Percentiles rank a stretch among this genome's conserved stretches.
These are phyloP conservation scores for Pediacus dermestoides DNA, from an alignment of 2,888 invertebrate genomes.

Conservation along the genomic window DNA sequence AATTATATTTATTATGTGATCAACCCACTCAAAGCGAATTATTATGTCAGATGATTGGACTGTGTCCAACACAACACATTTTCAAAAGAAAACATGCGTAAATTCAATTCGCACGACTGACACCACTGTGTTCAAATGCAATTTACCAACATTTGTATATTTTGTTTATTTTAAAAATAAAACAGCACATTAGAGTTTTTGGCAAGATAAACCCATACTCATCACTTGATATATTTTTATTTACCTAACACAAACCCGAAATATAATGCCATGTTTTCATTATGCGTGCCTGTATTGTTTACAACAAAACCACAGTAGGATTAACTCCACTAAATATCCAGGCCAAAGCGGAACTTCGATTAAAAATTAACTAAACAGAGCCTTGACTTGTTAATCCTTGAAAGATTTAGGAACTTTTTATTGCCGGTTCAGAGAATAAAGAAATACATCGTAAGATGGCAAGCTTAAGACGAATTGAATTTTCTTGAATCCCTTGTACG, in stretches of 20 bases:
- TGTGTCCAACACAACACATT: conserved; percentile 1
- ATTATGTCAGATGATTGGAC: conserved; percentile 6
- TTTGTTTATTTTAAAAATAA: conserved; percentile 26
- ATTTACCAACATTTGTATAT: conserved; percentile 27
- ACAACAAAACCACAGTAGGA: too few species aligned
- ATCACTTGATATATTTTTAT: conserved; percentile 6
- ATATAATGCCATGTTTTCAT: too few species aligned
- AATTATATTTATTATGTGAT: too few species aligned
- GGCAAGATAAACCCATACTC: conserved; percentile 22
- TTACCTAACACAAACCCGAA: too few species aligned
- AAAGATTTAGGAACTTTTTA: conserved; percentile 8
- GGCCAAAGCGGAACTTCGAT: background rate
- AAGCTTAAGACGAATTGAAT: conserved; percentile 17
- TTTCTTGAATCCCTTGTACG: conserved; percentile 10
- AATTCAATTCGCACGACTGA: conserved; percentile 30
- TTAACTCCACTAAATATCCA: background rate
- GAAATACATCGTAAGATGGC: conserved; percentile 10
- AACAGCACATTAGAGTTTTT: conserved; percentile 29
- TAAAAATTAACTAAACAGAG: conserved; percentile 6
- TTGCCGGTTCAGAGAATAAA: conserved; percentile 13
- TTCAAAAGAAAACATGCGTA: conserved; percentile 27
- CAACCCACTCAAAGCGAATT: conserved; percentile 1
- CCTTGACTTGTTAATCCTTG: conserved; percentile 7
- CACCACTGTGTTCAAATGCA: conserved; percentile 30
- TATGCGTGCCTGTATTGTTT: too few species aligned